Conservation (phyloP, 2,888 invertebrate genomes). For the Coleophora flavipennella region DNA sequence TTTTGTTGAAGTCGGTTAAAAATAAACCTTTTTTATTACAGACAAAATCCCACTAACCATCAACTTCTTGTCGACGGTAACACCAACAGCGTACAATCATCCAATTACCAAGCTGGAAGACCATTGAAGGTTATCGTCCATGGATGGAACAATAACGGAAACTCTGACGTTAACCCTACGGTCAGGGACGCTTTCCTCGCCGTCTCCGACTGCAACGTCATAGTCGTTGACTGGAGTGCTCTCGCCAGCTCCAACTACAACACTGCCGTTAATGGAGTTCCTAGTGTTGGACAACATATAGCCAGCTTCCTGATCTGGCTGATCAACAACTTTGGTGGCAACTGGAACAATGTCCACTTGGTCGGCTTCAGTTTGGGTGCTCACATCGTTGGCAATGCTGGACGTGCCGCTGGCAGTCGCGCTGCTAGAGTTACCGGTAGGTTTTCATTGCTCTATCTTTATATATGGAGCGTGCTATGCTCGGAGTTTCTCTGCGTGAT, state of each 20-base stretch:
- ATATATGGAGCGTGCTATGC: too few relatives aligned
- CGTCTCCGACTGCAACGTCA: slow-evolving; percentile 43
- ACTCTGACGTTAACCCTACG: slow-evolving; percentile 28
- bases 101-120: slow-evolving; percentile 31
- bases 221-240: slow-evolving; percentile 52
- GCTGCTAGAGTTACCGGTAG: slow-evolving; percentile 44
- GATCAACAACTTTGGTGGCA: slow-evolving; percentile 37
- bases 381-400: slow-evolving; percentile 48
- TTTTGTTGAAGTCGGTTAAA: too few relatives aligned
- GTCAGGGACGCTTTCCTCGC: slow-evolving; percentile 39
- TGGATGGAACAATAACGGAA: slow-evolving; percentile 46
- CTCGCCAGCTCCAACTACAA: slow-evolving; percentile 21
- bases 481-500: too few relatives aligned
- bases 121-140: slow-evolving; percentile 42
- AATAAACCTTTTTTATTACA: slow-evolving; percentile 14
- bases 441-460: too few relatives aligned
- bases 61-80: slow-evolving; percentile 40
- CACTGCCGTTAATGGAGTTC: slow-evolving; percentile 25
- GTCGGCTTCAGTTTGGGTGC: slow-evolving; percentile 58
- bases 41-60: slow-evolving; percentile 31
- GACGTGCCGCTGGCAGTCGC: slow-evolving; percentile 29
- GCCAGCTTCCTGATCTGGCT: slow-evolving; percentile 47
- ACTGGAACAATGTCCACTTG: slow-evolving; percentile 47
- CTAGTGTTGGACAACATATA: slow-evolving; percentile 35
- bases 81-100: slow-evolving; percentile 30